phyloP scores from a whole-genome alignment of 2,888 invertebrate species.

The Arge pagana region DNA sequence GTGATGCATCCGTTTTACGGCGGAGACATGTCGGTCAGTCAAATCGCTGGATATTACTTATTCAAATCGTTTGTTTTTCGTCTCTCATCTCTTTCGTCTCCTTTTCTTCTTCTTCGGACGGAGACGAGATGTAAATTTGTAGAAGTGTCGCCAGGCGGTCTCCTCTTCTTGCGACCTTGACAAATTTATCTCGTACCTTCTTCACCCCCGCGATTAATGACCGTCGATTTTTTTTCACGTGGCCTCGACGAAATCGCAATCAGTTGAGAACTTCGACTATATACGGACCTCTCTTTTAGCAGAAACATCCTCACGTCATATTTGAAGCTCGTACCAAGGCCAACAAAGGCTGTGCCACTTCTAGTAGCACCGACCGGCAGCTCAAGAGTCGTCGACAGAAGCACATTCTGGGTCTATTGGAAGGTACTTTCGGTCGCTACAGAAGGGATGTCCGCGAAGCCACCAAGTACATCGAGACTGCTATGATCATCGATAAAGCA shows the following conservation, averaged over 20 bases:
- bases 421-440: constrained; percentile 56
- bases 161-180: too few species aligned
- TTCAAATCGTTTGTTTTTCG: too few species aligned
- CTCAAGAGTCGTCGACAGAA: constrained; percentile 68
- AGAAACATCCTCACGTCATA: constrained; percentile 97
- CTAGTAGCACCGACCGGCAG: constrained; percentile 75
- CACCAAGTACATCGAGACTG: constrained; percentile 95
- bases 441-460: constrained; percentile 85
- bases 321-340: constrained; percentile 92
- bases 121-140: too few species aligned
- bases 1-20: constrained; percentile 98
- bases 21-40: constrained; percentile 94
- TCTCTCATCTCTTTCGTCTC: too few species aligned
- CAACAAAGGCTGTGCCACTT: constrained; percentile 90
- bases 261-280: constrained; percentile 43
- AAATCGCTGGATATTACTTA: constrained; percentile 31
- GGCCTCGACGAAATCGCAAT: too few species aligned
- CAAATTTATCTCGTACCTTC: too few species aligned
- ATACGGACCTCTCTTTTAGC: constrained; percentile 72
- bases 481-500: constrained; percentile 92
- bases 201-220: too few species aligned
- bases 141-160: too few species aligned
- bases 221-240: too few species aligned
- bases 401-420: constrained; percentile 59
- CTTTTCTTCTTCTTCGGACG: too few species aligned